Evolutionary conservation across 92 coral and sea anemone genomes (phyloP), one percentile per base, ranked within the genome.

Genomic region (Epizoanthus ramosus): DNA sequence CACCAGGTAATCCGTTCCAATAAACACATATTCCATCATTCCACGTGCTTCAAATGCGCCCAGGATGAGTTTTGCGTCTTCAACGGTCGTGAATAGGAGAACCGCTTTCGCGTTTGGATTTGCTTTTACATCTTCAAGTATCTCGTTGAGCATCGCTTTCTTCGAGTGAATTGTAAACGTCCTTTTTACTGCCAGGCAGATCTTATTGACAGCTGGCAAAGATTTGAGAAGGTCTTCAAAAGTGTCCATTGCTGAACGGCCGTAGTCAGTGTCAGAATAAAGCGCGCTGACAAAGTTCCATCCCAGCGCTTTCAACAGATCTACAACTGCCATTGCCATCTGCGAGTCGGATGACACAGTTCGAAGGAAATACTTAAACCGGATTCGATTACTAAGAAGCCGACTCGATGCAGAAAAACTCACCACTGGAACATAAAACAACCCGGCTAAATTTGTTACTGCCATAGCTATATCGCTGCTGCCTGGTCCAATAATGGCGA

Each of bases 211-310:
- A 12, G 23, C 33, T 8, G 83, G 68, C 16, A 91, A 80, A 24
- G 87, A 63, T 14, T 76, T 73, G 19, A 91, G 89, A 22, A 91
- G 91, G 23, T 88, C 85, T 5, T 91, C 93, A 57, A 95, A 95
- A 0, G 95, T 89, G 22, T 93, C 98, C 17, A 91, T 75, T 6
- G 95, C 98, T 6, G 97, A 95, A 8, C 97, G 75, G 10, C 98
- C 98, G 50, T 95, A 95, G 57, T 93, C 98, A 9, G 92, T 95
- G 76, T 95, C 97, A 25, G 98, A 95, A 73, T 95, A 93, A 65
- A 95, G 67, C 16, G 88, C 90, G 68, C 90, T 91, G 54, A 95
- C 81, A 65, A 88, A 91, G 69, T 93, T 95, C 98, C 97, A 95
- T 9, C 72, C 81, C 54, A 95, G 79, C 18, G 80, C 84, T 21